Base-by-base conservation (phyloP, 2,797 vertebrate species). In the Malurus splendens region DNA sequence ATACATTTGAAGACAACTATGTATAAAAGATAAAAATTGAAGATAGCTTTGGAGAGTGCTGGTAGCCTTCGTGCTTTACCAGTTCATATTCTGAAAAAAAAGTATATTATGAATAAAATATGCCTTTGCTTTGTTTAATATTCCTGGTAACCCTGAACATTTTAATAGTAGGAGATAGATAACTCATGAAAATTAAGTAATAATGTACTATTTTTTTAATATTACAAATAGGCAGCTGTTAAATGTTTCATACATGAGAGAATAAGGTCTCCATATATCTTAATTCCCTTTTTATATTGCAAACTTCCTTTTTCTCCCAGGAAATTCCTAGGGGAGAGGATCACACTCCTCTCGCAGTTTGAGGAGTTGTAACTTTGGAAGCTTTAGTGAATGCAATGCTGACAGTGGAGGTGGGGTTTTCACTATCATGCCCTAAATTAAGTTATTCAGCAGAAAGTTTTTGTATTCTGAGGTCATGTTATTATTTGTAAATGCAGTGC, bases 311-410 rank as follows among this genome's bases (percentile, higher is more conserved):
- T 77, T 59, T 18, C 12, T 18, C 10, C 9, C 28, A 28, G 30
- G 23, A 70, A 75, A 87, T 44, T 79, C 52, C 17, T 32, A 8
- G 2, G 30, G 22, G 25, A 79, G 20, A 82, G 4, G n/a, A 48
- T 45, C 48, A 22, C 7, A 16, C 3, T 38, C 11, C 5, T 68
- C 48, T 67, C 0, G 0, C 25, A 82, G 3, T 18, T 25, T 83
- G 18, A 41, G 18, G 47, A 79, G 19, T 32, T 54, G 9, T 18
- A 72, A 2, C 16, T 74, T 83, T 20, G 44, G 39, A 72, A 67
- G 28, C 18, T 71, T n/a, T 32, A 79, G 24, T 51, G 44, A 48
- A 25, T 54, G 9, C 14, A 57, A 1, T 19, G 39, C 7, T 78
- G 36, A n/a, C 10, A 16, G 30, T 18, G 4, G 2, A 18, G 25